Evolutionary conservation across 2,888 invertebrate species (phyloP), one percentile per base, ranked within the genome.

Genomic region (Spicauda simplicius): DNA sequence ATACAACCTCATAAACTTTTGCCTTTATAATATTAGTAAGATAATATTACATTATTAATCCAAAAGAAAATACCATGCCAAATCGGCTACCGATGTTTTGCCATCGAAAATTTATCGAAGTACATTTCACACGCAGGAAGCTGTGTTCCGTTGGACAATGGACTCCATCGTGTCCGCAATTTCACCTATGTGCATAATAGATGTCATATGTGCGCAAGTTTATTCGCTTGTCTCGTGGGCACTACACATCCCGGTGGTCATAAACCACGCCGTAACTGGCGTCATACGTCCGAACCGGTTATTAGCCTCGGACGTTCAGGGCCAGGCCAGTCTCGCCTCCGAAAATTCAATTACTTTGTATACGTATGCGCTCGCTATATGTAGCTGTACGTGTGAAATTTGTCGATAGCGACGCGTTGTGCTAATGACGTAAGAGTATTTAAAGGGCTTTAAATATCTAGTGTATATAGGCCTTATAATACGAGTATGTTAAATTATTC

Each of bases 281-380:
- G 71, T 71, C 72, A 71, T 68, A 69, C 70, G 74, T 73, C 73
- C 73, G 72, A 70, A 72, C 68, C 73, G 71, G 71, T 74, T 77
- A 76, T 76, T 75, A 75, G 74, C 69, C 71, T 68, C 69, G 68
- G 72, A 72, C 71, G 60, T 69, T 68, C 67, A 53, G 58, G 56
- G 68, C 63, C 55, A 58, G 64, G 59, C 56, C 69, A 68, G 68
- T 68, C 67, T 81, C 82, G 76, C 76, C 76, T 77, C 84, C 82
- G 82, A 85, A 89, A 90, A 90, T 89, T 88, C 82, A 90, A 90
- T 90, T 88, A 89, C 87, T 88, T 84, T 85, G 80, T 77, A 77
- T 30, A 33, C 52, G 37, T 53, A 33, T 20, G 50, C 50, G 50
- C 18, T 37, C 1, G 18, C 18, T 50, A 16, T 19, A 52, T 16